Base-by-base conservation (phyloP, 1,140 invertebrate species). In the Holcopasites calliopsidis region DNA sequence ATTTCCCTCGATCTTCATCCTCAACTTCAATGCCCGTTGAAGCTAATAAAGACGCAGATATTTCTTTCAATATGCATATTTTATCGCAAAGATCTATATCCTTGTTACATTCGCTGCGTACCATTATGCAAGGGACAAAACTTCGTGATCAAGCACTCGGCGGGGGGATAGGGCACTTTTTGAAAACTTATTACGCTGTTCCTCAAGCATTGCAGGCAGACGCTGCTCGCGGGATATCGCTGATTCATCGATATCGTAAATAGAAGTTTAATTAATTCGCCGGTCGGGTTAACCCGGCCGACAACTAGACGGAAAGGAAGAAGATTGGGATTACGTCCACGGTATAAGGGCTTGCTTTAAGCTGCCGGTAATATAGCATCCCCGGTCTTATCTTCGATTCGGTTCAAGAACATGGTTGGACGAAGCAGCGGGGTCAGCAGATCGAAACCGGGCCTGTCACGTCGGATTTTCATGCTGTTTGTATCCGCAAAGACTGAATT, bases 251-350 rank as follows among this genome's bases (percentile, higher is more conserved):
- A 87, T 90, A 90, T 90, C 89, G 82, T 90, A 87, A 90, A 88
- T 90, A 90, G 86, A 90, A 90, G 89, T 91, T 91, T 91, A 90
- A 90, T 91, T 90, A 90, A 90, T 90, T 90, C 87, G 79, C 86
- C 87, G 89, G 85, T 90, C 86, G 86, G n/a, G 88, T 88, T 90
- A 89, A 90, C 86, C 85, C 85, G 82, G 85, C 82, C 84, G 87
- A 89, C 86, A 88, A 85, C 80, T 85, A 85, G 84, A 85, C 81
- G 83, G 82, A 83, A 88, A 87, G 81, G 83, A 82, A 70, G 79
- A 65, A 57, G 81, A 84, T 68, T 79, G 80, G 82, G 86, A 87
- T 87, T 87, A 88, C 81, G 84, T 78, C 79, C 75, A 84, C 79
- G 74, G 70, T 86, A 76, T 85, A 87, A 88, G 84, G 79, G 85